These are phyloP conservation scores for Didymodactylos carnosus DNA, from an alignment of 2,888 invertebrate species.

Conservation along the genomic window DNA sequence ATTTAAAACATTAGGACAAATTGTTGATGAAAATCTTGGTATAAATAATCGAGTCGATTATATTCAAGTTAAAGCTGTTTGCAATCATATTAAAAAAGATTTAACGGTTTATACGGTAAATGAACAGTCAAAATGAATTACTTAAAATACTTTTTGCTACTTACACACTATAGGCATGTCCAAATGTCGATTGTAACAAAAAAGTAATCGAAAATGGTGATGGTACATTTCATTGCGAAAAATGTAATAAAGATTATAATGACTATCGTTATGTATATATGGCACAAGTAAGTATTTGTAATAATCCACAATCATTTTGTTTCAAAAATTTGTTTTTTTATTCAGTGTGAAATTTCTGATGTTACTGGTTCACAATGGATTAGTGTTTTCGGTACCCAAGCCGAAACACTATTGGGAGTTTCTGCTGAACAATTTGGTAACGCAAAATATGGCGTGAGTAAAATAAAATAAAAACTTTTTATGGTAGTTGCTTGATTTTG, in stretches of 20 bases:
- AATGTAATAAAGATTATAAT: constrained; percentile 63
- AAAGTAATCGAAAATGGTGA: constrained; percentile 72
- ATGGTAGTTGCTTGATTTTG: too few species aligned
- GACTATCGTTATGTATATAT: constrained; percentile 51
- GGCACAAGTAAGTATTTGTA: neutral
- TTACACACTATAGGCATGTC: constrained; percentile 41
- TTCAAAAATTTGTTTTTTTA: constrained; percentile 14
- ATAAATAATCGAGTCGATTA: constrained; percentile 55
- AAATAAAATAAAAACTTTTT: too few species aligned
- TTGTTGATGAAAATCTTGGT: constrained; percentile 48
- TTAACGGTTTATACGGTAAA: constrained; percentile 60
- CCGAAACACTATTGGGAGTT: constrained; percentile 53
- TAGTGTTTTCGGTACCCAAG: constrained; percentile 66
- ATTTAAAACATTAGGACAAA: constrained; percentile 58
- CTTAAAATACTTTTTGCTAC: neutral
- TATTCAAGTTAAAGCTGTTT: constrained; percentile 54
- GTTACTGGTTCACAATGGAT: constrained; percentile 68
- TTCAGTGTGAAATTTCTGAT: constrained; percentile 63
- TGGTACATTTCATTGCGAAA: constrained; percentile 75
- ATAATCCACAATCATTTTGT: neutral
- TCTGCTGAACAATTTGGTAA: constrained; percentile 57
- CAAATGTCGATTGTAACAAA: constrained; percentile 71
- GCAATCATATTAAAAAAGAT: constrained; percentile 56
- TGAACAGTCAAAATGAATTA: neutral
- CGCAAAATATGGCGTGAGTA: constrained; percentile 29